Evolutionary conservation across 1,140 invertebrate genomes (phyloP), one percentile per base, ranked within the genome.

Genomic region (Onthophagus taurus): DNA sequence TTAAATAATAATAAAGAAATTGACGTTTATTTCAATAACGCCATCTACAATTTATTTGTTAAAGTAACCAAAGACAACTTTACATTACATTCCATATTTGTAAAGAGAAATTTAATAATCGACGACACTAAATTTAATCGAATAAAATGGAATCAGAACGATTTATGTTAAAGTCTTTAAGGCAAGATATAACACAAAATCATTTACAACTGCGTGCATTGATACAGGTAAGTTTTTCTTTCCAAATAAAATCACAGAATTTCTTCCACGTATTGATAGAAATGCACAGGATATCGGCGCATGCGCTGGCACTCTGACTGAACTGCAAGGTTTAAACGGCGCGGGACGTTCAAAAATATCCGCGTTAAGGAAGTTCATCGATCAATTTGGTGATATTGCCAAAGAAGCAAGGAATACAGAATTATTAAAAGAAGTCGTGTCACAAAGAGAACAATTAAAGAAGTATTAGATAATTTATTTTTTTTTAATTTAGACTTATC

Each of bases 191-290:
- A 39, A 75, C 82, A 17, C 81, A 81, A 55, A 71, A 76, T 51
- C 76, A 82, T 65, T 71, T 86, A 51, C 72, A 81, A 66, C 64
- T 85, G 12, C 84, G 81, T 61, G 82, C 83, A 26, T 70, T 85
- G 31, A 85, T 85, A 53, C 83, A 86, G 69, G 84, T 84, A 71
- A 71, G 30, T 52, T 33, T 51, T 12, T 34, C 4, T 20, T 12
- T 24, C 30, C n/a, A n/a, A n/a, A n/a, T n/a, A n/a, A n/a, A n/a
- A 24, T 8, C 30, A 24, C 14, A 45, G 31, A 14, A 26, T 7
- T 34, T 26, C 24, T 42, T 21, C 24, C 26, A 19, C 16, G 9
- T 20, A 24, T 24, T 14, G 1, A 46, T 35, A 33, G 42, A 12
- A 33, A 21, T n/a, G n/a, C 29, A 42, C 51, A 83, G 80, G 81